Conservation (phyloP, 2,113 vertebrate species). For the Sceloporus tristichus region DNA sequence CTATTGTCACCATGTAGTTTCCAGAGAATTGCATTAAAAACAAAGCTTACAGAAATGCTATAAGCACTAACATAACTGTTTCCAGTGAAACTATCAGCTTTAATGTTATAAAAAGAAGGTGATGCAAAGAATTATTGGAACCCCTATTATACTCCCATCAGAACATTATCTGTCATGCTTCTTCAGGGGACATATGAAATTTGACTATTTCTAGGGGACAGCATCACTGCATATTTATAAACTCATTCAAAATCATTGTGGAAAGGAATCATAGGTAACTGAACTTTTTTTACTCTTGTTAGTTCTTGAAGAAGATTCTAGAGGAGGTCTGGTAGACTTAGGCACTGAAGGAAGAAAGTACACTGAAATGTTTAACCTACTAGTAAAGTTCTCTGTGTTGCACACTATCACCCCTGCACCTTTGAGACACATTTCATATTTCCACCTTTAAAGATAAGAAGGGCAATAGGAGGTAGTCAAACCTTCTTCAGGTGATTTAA, state of each 20-base stretch:
- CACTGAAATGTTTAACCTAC: background rate
- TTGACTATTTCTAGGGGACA: background rate
- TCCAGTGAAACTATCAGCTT: constrained; percentile 34
- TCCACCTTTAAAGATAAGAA: background rate
- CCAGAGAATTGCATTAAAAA: background rate
- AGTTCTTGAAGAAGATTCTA: background rate
- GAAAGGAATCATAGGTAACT: background rate
- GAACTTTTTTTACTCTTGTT: background rate
- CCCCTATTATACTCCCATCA: background rate
- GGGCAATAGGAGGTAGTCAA: background rate
- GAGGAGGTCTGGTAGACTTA: background rate
- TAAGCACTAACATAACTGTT: background rate
- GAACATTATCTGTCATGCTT: background rate
- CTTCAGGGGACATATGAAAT: constrained; percentile 21
- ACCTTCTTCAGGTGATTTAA: background rate
- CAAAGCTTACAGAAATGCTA: background rate
- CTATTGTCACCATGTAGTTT: background rate
- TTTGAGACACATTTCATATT: constrained; percentile 4
- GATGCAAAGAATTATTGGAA: constrained; percentile 2
- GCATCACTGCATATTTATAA: background rate
- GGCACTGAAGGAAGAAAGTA: background rate
- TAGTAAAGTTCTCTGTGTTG: background rate
- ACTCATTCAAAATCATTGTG: background rate
- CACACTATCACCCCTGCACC: background rate
- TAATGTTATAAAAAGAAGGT: constrained; percentile 40